phyloP scores from a whole-genome alignment of 2,113 vertebrate genomes.

The Pterocles gutturalis region DNA sequence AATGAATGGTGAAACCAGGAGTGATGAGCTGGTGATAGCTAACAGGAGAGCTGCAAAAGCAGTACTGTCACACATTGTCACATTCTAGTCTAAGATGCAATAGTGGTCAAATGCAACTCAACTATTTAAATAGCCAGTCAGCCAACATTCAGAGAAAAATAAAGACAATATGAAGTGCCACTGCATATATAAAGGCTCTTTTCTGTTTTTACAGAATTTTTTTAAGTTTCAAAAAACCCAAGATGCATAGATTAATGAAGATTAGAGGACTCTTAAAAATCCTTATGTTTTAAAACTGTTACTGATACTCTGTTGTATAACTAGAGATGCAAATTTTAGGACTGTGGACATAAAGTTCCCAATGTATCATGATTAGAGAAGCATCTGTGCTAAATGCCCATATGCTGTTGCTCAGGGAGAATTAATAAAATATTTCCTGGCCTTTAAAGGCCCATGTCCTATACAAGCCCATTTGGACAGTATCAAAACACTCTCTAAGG shows the following conservation, averaged over 20 bases:
- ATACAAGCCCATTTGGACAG: background rate
- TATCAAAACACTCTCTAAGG: fast-evolving
- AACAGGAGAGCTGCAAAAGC: background rate
- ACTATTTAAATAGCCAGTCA: background rate
- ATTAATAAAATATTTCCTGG: background rate
- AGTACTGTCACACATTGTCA: background rate
- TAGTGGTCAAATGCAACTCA: background rate
- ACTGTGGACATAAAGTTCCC: background rate
- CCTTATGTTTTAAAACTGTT: background rate
- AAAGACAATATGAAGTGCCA: background rate
- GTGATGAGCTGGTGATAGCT: background rate
- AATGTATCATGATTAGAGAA: background rate
- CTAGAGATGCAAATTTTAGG: background rate
- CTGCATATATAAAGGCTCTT: background rate
- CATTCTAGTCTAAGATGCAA: background rate
- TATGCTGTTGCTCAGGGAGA: background rate
- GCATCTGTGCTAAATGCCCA: background rate
- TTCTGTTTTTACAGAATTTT: background rate
- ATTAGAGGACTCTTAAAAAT: background rate
- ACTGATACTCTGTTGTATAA: background rate
- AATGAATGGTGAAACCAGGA: background rate
- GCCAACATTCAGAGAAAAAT: background rate
- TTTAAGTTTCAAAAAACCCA: background rate
- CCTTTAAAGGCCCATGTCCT: background rate
- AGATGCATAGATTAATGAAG: background rate